phyloP scores from a whole-genome alignment of 2,113 vertebrate genomes.

The Danionella cerebrum region DNA sequence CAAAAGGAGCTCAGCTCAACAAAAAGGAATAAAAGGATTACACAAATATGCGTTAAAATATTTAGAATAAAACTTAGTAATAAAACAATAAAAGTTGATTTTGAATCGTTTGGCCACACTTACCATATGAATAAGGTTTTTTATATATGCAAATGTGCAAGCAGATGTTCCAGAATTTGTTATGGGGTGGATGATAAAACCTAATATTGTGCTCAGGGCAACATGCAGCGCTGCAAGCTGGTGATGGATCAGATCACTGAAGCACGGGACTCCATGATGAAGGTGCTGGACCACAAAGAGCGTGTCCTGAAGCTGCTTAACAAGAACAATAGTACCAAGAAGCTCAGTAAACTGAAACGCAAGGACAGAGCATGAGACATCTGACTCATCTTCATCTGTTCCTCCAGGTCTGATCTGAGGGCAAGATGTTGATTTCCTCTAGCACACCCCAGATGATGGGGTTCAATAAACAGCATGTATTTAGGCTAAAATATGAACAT shows the following conservation, averaged over 20 bases:
- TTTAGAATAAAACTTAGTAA: too few species aligned
- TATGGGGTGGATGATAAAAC: neutral
- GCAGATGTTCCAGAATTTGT: neutral
- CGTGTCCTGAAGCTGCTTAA: constrained; percentile 96
- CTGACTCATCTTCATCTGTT: neutral
- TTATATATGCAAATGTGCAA: too few species aligned
- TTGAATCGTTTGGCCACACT: too few species aligned
- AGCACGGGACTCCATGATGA: constrained; percentile 96
- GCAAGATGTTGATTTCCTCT: neutral
- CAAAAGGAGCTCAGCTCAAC: too few species aligned
- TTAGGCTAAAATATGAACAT: neutral
- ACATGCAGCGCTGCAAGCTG: constrained; percentile 98
- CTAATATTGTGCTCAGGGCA: constrained; percentile 69
- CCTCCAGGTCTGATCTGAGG: neutral
- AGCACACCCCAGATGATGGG: neutral
- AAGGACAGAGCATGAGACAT: constrained; percentile 79
- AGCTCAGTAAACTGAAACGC: constrained; percentile 92
- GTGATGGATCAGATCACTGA: constrained; percentile 99
- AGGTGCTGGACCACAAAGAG: constrained; percentile 95
- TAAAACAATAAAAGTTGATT: too few species aligned
- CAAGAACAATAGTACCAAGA: constrained; percentile 90
- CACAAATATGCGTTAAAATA: too few species aligned
- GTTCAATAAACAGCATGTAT: neutral
- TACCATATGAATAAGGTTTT: too few species aligned
- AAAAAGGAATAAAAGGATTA: too few species aligned